Conservation (phyloP, 2,797 vertebrate genomes). For the Poeciliopsis gracilis region DNA sequence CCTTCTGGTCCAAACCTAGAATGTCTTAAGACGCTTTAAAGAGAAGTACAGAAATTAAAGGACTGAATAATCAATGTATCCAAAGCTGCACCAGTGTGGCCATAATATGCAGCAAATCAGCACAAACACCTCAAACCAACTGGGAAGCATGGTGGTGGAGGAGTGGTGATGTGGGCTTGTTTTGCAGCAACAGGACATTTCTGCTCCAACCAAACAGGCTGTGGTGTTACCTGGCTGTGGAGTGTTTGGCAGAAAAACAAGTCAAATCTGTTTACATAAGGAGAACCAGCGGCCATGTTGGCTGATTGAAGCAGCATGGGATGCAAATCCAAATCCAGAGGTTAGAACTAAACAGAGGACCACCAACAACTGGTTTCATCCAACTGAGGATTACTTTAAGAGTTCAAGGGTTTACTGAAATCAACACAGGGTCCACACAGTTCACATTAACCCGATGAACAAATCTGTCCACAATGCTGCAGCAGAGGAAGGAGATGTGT, state of each 20-base stretch:
- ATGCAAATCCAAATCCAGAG: neutral
- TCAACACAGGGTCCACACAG: neutral
- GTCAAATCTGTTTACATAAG: neutral
- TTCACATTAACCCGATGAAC: neutral
- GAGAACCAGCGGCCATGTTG: neutral
- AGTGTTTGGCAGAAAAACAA: neutral
- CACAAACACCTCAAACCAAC: neutral
- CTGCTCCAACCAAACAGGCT: neutral
- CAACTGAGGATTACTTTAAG: neutral
- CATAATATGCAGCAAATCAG: neutral
- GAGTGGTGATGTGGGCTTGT: neutral
- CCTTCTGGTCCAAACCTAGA: neutral
- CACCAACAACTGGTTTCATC: neutral
- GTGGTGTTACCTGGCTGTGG: neutral
- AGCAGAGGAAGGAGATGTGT: neutral
- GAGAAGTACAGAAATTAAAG: neutral
- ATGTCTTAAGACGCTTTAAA: neutral
- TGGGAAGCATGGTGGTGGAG: neutral
- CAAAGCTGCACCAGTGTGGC: neutral
- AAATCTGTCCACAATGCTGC: neutral
- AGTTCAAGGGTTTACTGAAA: neutral
- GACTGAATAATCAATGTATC: neutral
- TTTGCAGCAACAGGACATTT: neutral
- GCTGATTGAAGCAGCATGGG: neutral
- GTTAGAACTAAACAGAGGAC: neutral